Evolutionary conservation across 2,888 invertebrate genomes (phyloP).

Genomic region (Lasioglossum oenotherae): DNA sequence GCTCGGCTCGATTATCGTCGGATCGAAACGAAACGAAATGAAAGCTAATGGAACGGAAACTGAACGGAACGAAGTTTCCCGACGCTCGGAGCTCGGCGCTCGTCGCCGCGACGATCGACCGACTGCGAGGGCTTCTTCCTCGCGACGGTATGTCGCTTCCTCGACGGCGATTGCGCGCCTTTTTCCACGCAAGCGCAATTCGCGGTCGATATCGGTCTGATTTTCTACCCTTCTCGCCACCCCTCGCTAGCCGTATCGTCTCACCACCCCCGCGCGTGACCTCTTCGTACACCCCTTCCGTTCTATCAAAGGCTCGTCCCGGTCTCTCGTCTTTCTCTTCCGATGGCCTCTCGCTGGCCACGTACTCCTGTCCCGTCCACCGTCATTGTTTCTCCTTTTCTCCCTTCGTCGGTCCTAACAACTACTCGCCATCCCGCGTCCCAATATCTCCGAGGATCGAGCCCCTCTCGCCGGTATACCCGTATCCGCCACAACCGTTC

Average conservation of each 20-base stretch:
- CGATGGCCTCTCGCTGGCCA: neutral
- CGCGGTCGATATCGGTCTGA: slow-evolving; percentile 78
- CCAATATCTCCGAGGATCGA: neutral
- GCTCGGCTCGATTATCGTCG: neutral
- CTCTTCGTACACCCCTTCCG: slow-evolving; percentile 52
- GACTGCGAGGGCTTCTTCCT: slow-evolving; percentile 58
- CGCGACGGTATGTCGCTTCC: slow-evolving; percentile 60
- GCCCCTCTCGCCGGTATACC: neutral
- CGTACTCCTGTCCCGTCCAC: neutral
- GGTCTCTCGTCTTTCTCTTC: slow-evolving; percentile 44
- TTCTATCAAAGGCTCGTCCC: slow-evolving; percentile 27
- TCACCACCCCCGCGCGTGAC: slow-evolving; percentile 43
- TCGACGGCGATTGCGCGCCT: slow-evolving; percentile 78
- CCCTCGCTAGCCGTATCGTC: slow-evolving; percentile 46
- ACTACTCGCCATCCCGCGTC: neutral
- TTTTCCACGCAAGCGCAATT: slow-evolving; percentile 81
- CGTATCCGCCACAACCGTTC: neutral
- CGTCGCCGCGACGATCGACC: slow-evolving; percentile 69
- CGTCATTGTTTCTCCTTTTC: neutral
- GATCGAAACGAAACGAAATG: slow-evolving; percentile 1
- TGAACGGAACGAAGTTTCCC: slow-evolving; percentile 22
- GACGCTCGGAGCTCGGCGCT: slow-evolving; percentile 31
- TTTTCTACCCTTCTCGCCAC: slow-evolving; percentile 50
- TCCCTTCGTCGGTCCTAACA: neutral
- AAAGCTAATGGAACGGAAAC: neutral